phyloP scores from a whole-genome alignment of 2,797 vertebrate genomes.

The Tapirus indicus region DNA sequence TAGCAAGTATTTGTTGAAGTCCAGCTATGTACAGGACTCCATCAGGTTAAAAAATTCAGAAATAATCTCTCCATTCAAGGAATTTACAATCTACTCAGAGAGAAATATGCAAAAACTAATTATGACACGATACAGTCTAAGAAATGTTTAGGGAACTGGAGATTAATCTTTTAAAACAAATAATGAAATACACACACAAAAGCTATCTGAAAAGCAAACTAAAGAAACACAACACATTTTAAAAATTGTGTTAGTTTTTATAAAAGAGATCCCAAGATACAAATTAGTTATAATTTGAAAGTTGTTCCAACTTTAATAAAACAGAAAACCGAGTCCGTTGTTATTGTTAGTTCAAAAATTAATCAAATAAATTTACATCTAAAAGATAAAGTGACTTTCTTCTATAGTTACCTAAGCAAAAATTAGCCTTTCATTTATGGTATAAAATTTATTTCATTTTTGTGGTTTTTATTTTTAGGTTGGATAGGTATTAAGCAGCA shows the following conservation, averaged over 20 bases:
- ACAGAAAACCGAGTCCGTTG: background rate
- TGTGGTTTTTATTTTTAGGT: background rate
- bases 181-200: background rate
- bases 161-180: constrained; percentile 53
- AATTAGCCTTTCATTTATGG: background rate
- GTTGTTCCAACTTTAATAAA: constrained; percentile 27
- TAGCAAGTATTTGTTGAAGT: background rate
- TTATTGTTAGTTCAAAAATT: background rate
- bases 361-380: background rate
- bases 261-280: constrained; percentile 14
- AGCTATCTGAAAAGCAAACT: background rate
- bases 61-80: background rate
- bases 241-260: background rate
- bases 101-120: constrained; percentile 41
- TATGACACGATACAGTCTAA: background rate
- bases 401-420: background rate
- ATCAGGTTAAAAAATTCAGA: background rate
- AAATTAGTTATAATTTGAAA: constrained; percentile 60
- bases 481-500: background rate
- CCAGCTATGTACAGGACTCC: background rate
- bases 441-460: background rate
- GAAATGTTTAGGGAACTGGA: background rate
- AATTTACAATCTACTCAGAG: constrained; percentile 17
- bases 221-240: background rate
- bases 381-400: background rate